Conservation (phyloP, 2,888 invertebrate species). For the Drosophila meridionalis region DNA sequence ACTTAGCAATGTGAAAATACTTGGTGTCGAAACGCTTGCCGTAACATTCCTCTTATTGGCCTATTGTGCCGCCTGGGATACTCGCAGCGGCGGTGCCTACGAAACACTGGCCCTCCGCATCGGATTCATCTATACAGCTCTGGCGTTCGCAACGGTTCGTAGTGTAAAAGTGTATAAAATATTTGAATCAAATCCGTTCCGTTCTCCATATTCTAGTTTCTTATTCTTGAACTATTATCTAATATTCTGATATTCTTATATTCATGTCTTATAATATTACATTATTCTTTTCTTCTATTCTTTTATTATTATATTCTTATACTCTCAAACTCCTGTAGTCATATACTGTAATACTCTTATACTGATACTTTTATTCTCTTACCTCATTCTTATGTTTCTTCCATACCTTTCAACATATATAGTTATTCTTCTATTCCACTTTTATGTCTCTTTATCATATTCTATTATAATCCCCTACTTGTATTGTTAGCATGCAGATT, state of each 20-base stretch:
- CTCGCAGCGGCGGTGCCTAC: constrained; percentile 14
- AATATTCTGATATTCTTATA: too few species aligned
- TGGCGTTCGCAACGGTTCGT: constrained; percentile 32
- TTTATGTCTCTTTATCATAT: background rate
- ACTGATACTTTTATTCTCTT: background rate
- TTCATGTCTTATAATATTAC: too few species aligned
- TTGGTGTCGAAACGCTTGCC: constrained; percentile 14
- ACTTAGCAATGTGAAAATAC: background rate
- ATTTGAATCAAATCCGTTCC: background rate
- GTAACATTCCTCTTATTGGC: constrained; percentile 23
- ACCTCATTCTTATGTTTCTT: too few species aligned
- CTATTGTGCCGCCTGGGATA: constrained; percentile 47
- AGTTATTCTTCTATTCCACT: too few species aligned
- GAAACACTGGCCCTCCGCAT: constrained; percentile 37
- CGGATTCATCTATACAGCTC: constrained; percentile 26
- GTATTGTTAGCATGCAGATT: too few species aligned
- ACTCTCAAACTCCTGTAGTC: background rate
- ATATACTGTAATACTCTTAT: background rate
- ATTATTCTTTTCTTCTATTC: background rate
- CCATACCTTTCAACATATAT: too few species aligned
- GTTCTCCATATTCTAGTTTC: too few species aligned
- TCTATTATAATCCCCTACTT: too few species aligned
- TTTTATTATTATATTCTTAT: background rate
- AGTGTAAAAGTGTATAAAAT: background rate
- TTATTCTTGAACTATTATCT: too few species aligned